These are phyloP conservation scores for Eubucco bourcierii DNA, from an alignment of 2,113 vertebrate species.

Conservation along the genomic window DNA sequence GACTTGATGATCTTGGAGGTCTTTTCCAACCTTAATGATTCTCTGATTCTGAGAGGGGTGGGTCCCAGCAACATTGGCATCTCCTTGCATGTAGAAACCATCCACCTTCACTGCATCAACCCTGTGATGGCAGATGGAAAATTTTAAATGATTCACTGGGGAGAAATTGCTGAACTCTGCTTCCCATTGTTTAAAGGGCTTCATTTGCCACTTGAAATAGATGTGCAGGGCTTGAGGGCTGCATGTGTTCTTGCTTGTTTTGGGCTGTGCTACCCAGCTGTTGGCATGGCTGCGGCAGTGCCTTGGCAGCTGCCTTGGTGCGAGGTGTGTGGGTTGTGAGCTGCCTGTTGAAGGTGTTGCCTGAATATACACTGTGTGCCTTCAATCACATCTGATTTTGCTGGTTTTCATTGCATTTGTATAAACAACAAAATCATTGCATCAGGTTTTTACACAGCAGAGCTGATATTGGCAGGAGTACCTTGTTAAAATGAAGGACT, in stretches of 20 bases:
- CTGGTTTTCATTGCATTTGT: conserved; percentile 26
- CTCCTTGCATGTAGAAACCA: not conserved
- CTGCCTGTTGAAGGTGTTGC: not conserved
- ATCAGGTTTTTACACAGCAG: conserved; percentile 46
- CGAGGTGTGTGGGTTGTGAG: not conserved
- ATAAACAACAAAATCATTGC: conserved; percentile 53
- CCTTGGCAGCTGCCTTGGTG: not conserved
- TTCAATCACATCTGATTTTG: not conserved
- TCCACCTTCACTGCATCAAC: not conserved
- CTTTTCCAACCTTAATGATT: too few relatives aligned
- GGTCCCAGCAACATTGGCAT: not conserved
- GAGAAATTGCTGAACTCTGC: not conserved
- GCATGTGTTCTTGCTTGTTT: not conserved
- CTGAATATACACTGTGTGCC: not conserved
- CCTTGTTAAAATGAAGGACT: conserved; percentile 74
- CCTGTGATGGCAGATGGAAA: not conserved
- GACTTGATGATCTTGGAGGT: too few relatives aligned
- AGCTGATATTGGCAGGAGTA: conserved; percentile 58
- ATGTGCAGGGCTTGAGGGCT: not conserved
- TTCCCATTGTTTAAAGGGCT: accelerated
- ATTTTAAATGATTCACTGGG: not conserved
- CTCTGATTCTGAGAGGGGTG: not conserved
- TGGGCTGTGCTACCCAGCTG: not conserved
- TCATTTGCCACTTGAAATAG: not conserved
- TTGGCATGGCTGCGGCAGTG: not conserved